A percentile compares a stretch with the other conserved stretches of the same genome.
These are phyloP conservation scores for Polypterus senegalus DNA, from an alignment of 2,113 vertebrate genomes.

Conservation along the genomic window DNA sequence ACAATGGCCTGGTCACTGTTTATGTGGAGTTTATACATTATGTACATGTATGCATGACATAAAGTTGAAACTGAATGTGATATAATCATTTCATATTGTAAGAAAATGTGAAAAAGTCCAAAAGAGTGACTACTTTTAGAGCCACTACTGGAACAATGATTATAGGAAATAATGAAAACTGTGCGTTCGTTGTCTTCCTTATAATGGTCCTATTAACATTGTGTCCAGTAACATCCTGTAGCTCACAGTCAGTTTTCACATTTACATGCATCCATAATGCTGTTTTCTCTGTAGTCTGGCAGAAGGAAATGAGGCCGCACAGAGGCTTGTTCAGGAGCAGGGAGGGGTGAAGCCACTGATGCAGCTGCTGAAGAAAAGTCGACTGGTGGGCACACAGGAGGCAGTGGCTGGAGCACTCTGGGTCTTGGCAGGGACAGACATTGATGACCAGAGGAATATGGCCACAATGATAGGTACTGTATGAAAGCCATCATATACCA, in stretches of 20 bases:
- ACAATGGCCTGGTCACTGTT: too few relatives aligned
- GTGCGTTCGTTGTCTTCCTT: too few relatives aligned
- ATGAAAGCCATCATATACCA: background rate
- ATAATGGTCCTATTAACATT: too few relatives aligned
- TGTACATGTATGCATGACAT: too few relatives aligned
- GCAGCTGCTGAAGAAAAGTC: constrained; percentile 10
- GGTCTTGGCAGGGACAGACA: constrained; percentile 9
- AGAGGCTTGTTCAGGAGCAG: constrained; percentile 3
- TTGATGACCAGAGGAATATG: constrained; percentile 12
- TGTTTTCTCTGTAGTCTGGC: constrained; percentile 5
- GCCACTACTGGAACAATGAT: too few relatives aligned
- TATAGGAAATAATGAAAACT: too few relatives aligned
- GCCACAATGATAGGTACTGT: constrained; percentile 11
- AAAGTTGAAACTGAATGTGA: too few relatives aligned
- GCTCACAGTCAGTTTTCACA: too few relatives aligned
- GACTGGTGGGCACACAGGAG: constrained; percentile 4
- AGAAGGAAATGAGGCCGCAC: constrained; percentile 10
- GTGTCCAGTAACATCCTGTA: too few relatives aligned
- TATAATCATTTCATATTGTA: background rate
- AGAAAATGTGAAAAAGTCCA: background rate
- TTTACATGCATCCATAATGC: background rate
- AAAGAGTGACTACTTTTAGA: too few relatives aligned
- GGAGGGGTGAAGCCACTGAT: constrained; percentile 2
- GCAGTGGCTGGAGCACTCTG: constrained; percentile 1
- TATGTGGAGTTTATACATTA: too few relatives aligned